Evolutionary conservation across 1,140 invertebrate genomes (phyloP).

Genomic region (Rhyacophila brunnea): DNA sequence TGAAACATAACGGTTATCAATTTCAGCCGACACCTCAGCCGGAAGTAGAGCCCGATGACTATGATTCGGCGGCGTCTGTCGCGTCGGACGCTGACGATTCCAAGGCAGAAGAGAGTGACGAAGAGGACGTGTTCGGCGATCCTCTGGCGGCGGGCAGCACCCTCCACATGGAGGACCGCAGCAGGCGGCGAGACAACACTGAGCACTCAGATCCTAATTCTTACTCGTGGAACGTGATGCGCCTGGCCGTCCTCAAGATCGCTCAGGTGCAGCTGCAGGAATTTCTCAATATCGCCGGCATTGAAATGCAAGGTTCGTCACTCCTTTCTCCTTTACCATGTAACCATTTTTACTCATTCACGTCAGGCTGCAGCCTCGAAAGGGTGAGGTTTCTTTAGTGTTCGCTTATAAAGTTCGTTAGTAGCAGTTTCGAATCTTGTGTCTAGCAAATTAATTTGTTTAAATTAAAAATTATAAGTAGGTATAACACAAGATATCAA

Average conservation of each 20-base stretch:
- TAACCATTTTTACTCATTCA: no score
- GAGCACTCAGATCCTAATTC: constrained; percentile 91
- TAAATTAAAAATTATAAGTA: no score
- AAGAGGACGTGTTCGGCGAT: constrained; percentile 75
- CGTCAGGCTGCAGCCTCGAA: no score
- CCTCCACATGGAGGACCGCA: constrained; percentile 40
- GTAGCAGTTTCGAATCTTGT: no score
- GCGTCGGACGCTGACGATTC: constrained; percentile 73
- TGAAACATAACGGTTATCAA: not conserved
- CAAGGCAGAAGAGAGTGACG: constrained; percentile 64
- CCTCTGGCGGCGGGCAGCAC: constrained; percentile 34
- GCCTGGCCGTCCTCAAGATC: constrained; percentile 82
- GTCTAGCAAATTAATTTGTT: no score
- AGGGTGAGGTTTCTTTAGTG: no score
- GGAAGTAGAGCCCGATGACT: constrained; percentile 74
- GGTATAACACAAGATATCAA: no score
- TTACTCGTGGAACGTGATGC: constrained; percentile 92
- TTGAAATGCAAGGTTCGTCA: constrained; percentile 89
- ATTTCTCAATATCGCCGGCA: constrained; percentile 74
- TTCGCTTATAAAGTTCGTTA: no score
- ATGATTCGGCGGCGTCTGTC: constrained; percentile 85
- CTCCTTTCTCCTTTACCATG: no score
- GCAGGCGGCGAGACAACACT: constrained; percentile 66
- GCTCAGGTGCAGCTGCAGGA: constrained; percentile 75
- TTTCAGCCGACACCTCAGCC: constrained; percentile 64